Conservation (phyloP, 2,888 invertebrate species). For the Tetragnatha montana region DNA sequence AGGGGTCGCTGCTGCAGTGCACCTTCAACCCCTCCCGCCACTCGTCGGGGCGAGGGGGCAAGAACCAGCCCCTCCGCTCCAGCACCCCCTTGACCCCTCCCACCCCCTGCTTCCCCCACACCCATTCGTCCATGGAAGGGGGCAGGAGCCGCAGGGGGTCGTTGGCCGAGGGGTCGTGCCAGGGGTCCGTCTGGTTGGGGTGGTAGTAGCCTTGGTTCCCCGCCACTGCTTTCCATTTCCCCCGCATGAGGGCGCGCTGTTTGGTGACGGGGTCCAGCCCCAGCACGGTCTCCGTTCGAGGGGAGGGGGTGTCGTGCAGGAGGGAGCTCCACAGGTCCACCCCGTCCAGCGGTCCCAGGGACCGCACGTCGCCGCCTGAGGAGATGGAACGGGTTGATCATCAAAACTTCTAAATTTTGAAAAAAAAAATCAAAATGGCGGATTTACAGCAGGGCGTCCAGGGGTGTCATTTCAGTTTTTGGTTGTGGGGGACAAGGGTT, state of each 20-base stretch:
- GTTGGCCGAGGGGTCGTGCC: background rate
- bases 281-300: slow-evolving; percentile 82
- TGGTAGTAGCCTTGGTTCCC: slow-evolving; percentile 77
- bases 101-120: slow-evolving; percentile 9
- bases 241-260: slow-evolving; percentile 83
- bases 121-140: slow-evolving; percentile 23
- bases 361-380: background rate
- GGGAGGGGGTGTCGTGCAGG: slow-evolving; percentile 78
- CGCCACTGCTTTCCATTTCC: slow-evolving; percentile 86
- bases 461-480: too few relatives aligned
- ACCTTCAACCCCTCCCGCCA: background rate
- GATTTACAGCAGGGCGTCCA: too few relatives aligned
- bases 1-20: background rate
- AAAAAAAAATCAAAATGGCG: too few relatives aligned
- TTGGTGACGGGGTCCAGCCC: slow-evolving; percentile 82
- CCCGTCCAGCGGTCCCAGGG: slow-evolving; percentile 77
- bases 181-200: background rate
- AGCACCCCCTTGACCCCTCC: background rate
- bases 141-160: background rate
- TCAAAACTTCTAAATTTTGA: too few relatives aligned
- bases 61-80: background rate
- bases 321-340: slow-evolving; percentile 85
- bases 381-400: too few relatives aligned
- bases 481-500: too few relatives aligned
- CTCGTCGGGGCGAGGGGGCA: background rate